Conservation (phyloP, 2,797 vertebrate genomes). For the Natrix natrix region DNA sequence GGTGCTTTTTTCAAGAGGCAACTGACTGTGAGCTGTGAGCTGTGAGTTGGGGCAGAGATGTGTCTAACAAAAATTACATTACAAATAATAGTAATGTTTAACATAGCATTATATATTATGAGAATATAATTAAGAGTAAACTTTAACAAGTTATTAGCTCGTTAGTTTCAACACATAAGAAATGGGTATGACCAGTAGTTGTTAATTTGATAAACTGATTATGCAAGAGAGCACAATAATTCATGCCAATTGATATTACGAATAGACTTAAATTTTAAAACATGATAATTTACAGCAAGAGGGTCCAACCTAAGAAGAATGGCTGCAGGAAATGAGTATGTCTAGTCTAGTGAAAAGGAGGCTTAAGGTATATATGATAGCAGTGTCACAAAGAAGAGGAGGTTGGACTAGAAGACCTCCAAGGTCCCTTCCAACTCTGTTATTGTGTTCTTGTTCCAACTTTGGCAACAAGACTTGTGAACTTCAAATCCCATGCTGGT, state of each 20-base stretch:
- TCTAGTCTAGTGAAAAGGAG: background rate
- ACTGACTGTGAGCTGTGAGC: background rate
- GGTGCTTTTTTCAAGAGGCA: too few relatives aligned
- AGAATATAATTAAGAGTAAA: background rate
- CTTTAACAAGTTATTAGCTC: background rate
- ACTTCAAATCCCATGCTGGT: too few relatives aligned
- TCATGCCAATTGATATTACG: background rate
- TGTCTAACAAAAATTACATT: background rate
- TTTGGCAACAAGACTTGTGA: background rate
- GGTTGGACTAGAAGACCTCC: background rate
- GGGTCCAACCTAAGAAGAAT: background rate
- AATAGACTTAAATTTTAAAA: background rate
- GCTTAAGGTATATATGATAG: background rate
- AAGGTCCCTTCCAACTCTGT: background rate
- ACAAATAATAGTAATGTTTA: background rate
- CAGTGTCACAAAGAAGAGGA: background rate
- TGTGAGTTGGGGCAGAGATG: background rate
- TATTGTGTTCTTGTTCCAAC: background rate
- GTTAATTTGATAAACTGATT: background rate
- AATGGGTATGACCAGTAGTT: background rate
- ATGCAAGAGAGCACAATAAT: background rate
- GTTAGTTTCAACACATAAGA: background rate
- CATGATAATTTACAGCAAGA: background rate
- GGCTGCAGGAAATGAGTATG: background rate
- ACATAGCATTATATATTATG: background rate